Conservation (phyloP, 2,113 vertebrate species). For the Synchiropus splendidus region DNA sequence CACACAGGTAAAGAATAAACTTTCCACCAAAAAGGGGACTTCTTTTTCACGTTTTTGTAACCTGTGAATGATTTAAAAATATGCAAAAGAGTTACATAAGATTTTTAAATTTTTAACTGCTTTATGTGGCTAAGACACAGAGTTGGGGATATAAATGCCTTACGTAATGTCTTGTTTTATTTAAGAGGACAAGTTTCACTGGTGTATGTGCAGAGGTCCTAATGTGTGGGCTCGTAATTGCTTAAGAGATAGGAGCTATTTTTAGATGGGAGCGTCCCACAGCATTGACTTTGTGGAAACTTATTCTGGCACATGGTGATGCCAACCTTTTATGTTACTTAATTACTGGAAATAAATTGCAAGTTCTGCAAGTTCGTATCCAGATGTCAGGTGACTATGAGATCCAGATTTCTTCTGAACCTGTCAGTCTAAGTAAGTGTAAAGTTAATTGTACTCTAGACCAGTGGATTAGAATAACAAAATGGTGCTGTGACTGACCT, state of each 20-base stretch:
- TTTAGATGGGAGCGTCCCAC: slow-evolving; percentile 50
- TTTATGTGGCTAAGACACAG: slow-evolving; percentile 64
- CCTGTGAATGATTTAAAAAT: slow-evolving; percentile 51
- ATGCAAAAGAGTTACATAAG: slow-evolving; percentile 65
- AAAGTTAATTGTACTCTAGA: too few relatives aligned
- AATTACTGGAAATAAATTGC: too few relatives aligned
- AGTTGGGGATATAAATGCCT: slow-evolving; percentile 60
- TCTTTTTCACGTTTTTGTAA: slow-evolving; percentile 31
- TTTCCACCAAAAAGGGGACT: slow-evolving; percentile 19
- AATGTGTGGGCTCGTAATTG: slow-evolving; percentile 63
- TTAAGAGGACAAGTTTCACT: slow-evolving; percentile 61
- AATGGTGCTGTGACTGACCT: too few relatives aligned
- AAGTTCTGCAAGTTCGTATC: too few relatives aligned
- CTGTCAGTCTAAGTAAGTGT: too few relatives aligned
- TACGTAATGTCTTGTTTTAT: slow-evolving; percentile 67
- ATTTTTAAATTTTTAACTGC: slow-evolving; percentile 65
- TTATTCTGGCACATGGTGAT: slow-evolving; percentile 19
- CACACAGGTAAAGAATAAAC: slow-evolving; percentile 15
- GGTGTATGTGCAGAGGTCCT: slow-evolving; percentile 50
- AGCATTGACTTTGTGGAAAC: slow-evolving; percentile 54
- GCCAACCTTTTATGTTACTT: slow-evolving; percentile 2
- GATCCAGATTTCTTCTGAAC: too few relatives aligned
- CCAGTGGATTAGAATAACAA: too few relatives aligned
- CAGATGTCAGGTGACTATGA: too few relatives aligned
- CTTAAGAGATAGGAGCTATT: slow-evolving; percentile 62